Evolutionary conservation across 2,113 vertebrate genomes (phyloP), one percentile per base, ranked within the genome.

Genomic region (Bubalus kerabau): DNA sequence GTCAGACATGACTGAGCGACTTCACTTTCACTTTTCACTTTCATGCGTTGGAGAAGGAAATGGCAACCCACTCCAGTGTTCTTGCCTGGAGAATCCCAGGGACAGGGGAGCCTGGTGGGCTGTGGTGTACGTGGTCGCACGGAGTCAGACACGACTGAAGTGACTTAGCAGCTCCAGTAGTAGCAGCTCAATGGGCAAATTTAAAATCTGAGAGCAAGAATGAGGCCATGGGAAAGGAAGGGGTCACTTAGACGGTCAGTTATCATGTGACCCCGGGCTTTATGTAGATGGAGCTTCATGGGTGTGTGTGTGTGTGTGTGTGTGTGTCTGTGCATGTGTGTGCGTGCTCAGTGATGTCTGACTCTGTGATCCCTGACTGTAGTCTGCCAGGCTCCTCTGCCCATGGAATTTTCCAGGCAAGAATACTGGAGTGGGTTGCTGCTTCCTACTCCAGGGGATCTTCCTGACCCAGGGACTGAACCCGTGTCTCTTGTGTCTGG

Each of bases 241-340:
- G n/a, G 67, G 19, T 71, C 67, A 71, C 19, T 40, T 19, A 40
- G 67, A 6, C 40, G 67, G 19, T 23, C 19, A 23, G n/a, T 40
- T 23, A 23, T 23, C n/a, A 71, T 6, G 10, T 71, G n/a, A 71
- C n/a, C 10, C n/a, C 19, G 2, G 67, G 14, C 13, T 90, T 76
- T 84, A 64, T 52, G 48, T 60, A 26, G n/a, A 17, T 24, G 52
- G 19, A 30, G 4, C 78, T 19, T 84, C 32, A 5, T 40, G n/a
- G 17, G 3, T 21, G 32, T 9, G 17, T 71, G 64, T 21, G 4
- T 9, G 32, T 21, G 4, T 9, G 32, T 10, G 19, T 40, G 67
- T 24, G 12, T 3, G 60, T 15, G 24, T 14, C 13, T 13, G 26
- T 13, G 60, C 11, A 13, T 1, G 0, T 23, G 5, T 12, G 67